Base-by-base conservation (phyloP, 2,888 invertebrate genomes). In the Coleophora deauratella region DNA sequence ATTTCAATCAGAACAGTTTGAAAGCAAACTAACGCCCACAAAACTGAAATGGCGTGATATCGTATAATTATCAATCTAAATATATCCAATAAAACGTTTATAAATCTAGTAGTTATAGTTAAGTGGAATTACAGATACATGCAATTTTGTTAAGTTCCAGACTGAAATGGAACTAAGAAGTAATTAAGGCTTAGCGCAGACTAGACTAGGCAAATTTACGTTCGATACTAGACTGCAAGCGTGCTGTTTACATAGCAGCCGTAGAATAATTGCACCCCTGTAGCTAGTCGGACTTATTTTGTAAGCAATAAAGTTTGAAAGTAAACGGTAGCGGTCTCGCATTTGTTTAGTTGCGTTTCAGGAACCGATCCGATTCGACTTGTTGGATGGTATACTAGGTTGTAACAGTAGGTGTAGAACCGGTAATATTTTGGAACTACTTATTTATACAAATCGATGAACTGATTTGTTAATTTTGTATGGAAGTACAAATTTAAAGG, bases 181-280 rank as follows among this genome's bases (percentile, higher is more conserved):
- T 57, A 61, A 62, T 61, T 59, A 59, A 55, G 55, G 60, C 47
- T 45, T 46, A 43, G 43, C 42, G 28, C 38, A 30, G 36, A 40
- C 42, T 44, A 33, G 36, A 40, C 42, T 44, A 33, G 45, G 48
- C 47, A 53, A 66, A 66, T 65, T 66, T 65, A 62, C 60, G 52
- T 62, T 59, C 52, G 51, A 54, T 58, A n/a, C n/a, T n/a, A n/a
- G n/a, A n/a, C n/a, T n/a, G 52, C 46, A 6, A 56, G 53, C 64
- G 60, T 56, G 55, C 54, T 66, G 57, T 59, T 58, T 49, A 31
- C 28, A 12, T 50, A 51, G 51, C 55, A 51, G 59, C 52, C 55
- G 45, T 54, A 55, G 39, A 51, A 56, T 64, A 66, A 60, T 67
- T 63, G 57, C 54, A 47, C 37, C 52, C 50, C 51, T 47, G 53